phyloP scores from a whole-genome alignment of 2,113 vertebrate species.

The Rattus rattus region DNA sequence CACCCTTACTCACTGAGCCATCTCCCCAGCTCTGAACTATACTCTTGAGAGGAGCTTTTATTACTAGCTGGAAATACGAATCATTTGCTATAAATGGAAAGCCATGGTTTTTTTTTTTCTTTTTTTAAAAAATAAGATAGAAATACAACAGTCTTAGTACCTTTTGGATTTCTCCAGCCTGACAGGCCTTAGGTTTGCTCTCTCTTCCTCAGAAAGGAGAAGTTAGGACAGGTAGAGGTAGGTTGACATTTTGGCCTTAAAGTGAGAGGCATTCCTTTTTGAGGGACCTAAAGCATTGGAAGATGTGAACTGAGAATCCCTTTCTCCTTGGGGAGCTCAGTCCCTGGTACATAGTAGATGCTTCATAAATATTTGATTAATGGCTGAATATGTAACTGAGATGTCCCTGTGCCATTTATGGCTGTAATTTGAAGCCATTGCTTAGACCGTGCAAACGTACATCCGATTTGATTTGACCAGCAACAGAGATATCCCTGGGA shows the following conservation, averaged over 20 bases:
- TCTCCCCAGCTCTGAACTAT: neutral
- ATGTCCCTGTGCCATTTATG: neutral
- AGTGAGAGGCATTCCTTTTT: neutral
- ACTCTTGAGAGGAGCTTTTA: neutral
- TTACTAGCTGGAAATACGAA: neutral
- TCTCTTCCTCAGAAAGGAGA: neutral
- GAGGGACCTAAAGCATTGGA: neutral
- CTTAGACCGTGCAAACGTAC: neutral
- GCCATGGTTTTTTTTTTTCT: no score
- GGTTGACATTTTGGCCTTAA: neutral
- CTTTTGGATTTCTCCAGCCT: neutral
- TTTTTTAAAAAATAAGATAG: neutral
- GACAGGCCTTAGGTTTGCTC: neutral
- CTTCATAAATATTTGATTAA: neutral
- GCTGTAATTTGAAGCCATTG: neutral
- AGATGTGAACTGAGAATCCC: neutral
- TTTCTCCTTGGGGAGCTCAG: neutral
- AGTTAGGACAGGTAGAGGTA: neutral
- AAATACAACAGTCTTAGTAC: neutral
- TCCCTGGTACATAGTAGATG: neutral
- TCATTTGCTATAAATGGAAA: slow-evolving; percentile 20
- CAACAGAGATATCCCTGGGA: neutral
- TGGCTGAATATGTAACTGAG: neutral
- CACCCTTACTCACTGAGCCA: no score
- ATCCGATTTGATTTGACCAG: neutral